Conservation (phyloP, 2,888 invertebrate species). For the Agonopterix alstromeriana region DNA sequence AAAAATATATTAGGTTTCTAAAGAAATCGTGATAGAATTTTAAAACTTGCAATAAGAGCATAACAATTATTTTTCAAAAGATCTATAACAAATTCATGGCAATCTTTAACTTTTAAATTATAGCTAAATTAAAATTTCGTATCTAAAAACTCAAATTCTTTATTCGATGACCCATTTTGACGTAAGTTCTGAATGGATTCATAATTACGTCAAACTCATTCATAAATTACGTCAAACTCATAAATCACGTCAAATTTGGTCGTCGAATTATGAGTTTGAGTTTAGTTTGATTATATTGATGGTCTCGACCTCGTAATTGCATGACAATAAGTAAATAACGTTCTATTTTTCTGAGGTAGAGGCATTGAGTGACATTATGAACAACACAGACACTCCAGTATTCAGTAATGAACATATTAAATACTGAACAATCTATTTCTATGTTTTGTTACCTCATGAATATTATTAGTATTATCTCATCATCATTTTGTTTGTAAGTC, state of each 20-base stretch:
- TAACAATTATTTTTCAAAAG: conserved; percentile 14
- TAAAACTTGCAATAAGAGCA: conserved; percentile 5
- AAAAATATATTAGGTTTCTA: not conserved
- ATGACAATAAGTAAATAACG: conserved; percentile 66
- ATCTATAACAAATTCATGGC: conserved; percentile 18
- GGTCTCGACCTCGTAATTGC: conserved; percentile 31
- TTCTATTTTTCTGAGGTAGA: conserved; percentile 52
- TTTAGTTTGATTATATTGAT: not conserved
- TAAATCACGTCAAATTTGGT: too few relatives aligned
- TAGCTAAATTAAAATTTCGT: too few relatives aligned
- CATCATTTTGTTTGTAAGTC: too few relatives aligned
- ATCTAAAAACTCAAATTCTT: too few relatives aligned
- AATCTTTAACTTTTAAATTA: conserved; percentile 15
- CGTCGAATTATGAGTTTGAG: too few relatives aligned
- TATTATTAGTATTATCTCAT: too few relatives aligned
- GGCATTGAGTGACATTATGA: not conserved
- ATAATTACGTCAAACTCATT: too few relatives aligned
- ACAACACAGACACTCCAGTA: not conserved
- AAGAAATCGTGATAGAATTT: not conserved
- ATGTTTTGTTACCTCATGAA: too few relatives aligned
- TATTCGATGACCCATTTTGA: not conserved
- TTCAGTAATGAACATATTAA: too few relatives aligned
- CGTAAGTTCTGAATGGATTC: too few relatives aligned
- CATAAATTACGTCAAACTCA: too few relatives aligned
- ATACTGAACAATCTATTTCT: too few relatives aligned